These are phyloP conservation scores for Philaethria dido DNA, from an alignment of 2,888 invertebrate species.

Conservation along the genomic window DNA sequence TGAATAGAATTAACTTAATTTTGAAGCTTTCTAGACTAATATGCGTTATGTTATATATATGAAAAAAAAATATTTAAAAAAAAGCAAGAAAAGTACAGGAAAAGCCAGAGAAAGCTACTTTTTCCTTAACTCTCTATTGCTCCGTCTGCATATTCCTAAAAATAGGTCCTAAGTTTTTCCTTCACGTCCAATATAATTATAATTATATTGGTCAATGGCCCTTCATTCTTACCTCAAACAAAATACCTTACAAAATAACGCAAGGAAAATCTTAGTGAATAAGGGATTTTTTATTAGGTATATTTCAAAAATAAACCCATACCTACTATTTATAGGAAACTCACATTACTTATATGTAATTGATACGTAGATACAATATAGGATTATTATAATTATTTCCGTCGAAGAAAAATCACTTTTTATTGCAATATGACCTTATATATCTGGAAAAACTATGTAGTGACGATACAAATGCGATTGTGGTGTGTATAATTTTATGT, in stretches of 20 bases:
- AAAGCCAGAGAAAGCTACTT: too few species aligned
- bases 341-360: conserved; percentile 1
- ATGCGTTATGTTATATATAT: too few species aligned
- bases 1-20: too few species aligned
- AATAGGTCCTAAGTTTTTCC: too few species aligned
- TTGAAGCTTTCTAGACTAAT: too few species aligned
- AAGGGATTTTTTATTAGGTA: not conserved
- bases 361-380: not conserved
- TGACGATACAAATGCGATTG: not conserved
- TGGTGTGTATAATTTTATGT: not conserved
- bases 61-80: too few species aligned
- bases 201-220: too few species aligned
- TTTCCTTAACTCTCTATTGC: too few species aligned
- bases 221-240: not conserved
- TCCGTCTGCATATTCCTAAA: too few species aligned
- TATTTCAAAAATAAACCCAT: not conserved
- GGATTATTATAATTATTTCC: conserved; percentile 6
- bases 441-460: conserved; percentile 3
- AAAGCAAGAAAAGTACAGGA: too few species aligned
- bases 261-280: not conserved
- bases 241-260: not conserved
- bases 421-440: not conserved
- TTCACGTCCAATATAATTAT: too few species aligned
- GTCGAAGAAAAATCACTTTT: not conserved
- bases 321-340: conserved; percentile 11